Percentiles rank a stretch among this genome's conserved stretches.
Evolutionary conservation across 2,888 invertebrate species (phyloP).

Genomic region (Stenodema calcarata): DNA sequence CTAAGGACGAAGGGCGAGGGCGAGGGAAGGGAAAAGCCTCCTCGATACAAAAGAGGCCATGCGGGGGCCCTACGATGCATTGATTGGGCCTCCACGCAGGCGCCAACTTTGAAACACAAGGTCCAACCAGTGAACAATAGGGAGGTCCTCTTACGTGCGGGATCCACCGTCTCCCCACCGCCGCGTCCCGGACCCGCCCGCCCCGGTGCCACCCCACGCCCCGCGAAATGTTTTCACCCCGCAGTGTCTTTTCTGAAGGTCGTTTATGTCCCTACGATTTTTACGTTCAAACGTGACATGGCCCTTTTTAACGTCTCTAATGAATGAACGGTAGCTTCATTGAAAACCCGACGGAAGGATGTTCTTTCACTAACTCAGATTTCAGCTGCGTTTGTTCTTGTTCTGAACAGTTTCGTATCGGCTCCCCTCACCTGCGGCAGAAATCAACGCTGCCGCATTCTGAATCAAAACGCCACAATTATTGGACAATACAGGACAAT

Average conservation of each 20-base stretch:
- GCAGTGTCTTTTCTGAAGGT: neutral
- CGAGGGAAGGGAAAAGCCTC: neutral
- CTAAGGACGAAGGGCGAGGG: too few species aligned
- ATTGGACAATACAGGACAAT: too few species aligned
- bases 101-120: conserved; percentile 50
- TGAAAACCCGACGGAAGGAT: neutral
- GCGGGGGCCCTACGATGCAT: conserved; percentile 38
- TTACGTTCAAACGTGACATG: conserved; percentile 16
- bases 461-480: too few species aligned
- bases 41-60: neutral
- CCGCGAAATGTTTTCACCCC: neutral
- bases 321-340: conserved; percentile 1
- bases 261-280: conserved; percentile 6
- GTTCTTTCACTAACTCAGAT: neutral
- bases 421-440: too few species aligned
- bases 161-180: conserved; percentile 9
- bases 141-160: conserved; percentile 47
- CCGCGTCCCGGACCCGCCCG: neutral
- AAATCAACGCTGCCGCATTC: too few species aligned
- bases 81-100: conserved; percentile 50
- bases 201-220: neutral
- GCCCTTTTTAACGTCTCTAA: neutral
- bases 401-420: too few species aligned
- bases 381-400: too few species aligned
- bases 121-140: conserved; percentile 54